phyloP scores from a whole-genome alignment of 2,797 vertebrate genomes.

The Labroides dimidiatus region DNA sequence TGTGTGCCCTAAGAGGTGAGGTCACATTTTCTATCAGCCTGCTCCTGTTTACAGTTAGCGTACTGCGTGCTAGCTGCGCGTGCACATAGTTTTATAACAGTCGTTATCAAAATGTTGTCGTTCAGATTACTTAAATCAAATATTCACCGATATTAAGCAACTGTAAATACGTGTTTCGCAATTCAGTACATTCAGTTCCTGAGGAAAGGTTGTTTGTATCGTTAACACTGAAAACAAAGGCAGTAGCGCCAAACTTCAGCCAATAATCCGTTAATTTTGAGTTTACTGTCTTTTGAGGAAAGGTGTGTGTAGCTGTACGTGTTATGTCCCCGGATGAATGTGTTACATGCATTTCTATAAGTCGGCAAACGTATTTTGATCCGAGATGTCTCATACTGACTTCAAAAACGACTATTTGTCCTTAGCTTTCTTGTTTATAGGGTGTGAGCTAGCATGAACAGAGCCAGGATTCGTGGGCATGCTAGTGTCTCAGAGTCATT shows the following conservation, averaged over 20 bases:
- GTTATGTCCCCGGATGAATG: fast-evolving
- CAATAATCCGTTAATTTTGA: not conserved
- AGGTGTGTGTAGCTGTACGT: fast-evolving
- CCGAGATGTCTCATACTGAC: too few relatives aligned
- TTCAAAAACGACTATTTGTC: not conserved
- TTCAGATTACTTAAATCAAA: not conserved
- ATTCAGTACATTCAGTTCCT: fast-evolving
- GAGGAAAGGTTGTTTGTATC: not conserved
- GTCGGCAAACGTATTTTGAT: not conserved
- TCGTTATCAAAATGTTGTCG: fast-evolving
- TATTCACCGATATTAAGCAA: too few relatives aligned
- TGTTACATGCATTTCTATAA: fast-evolving
- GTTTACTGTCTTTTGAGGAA: not conserved
- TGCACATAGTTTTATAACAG: not conserved
- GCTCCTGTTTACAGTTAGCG: not conserved
- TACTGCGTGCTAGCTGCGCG: conserved; percentile 6
- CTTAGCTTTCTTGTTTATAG: not conserved
- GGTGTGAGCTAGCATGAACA: too few relatives aligned
- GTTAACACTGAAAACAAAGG: fast-evolving
- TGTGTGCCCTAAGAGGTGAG: conserved; percentile 66
- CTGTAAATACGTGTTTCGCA: not conserved
- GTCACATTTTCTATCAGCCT: not conserved
- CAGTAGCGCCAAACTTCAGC: not conserved
- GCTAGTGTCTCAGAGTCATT: not conserved
- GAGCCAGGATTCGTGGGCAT: too few relatives aligned